Evolutionary conservation across 2,888 invertebrate genomes (phyloP).

Genomic region (Sphaerophoria rueppellii): DNA sequence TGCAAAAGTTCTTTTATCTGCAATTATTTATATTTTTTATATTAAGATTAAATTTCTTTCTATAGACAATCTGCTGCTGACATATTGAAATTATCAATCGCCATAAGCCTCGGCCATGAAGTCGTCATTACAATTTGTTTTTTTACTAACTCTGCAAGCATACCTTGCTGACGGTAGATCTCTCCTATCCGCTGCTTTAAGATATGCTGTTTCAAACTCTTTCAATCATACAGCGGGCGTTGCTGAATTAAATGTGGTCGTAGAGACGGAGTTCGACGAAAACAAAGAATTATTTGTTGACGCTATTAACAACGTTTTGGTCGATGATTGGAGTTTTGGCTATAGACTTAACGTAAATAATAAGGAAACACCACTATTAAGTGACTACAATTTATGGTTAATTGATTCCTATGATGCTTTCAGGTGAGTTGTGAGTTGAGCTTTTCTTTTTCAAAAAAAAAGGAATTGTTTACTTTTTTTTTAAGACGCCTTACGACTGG

Average conservation of each 20-base stretch:
- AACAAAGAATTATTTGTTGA: slow-evolving; percentile 2
- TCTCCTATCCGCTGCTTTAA: no score
- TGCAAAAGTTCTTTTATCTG: no score
- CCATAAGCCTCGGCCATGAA: no score
- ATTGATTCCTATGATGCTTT: not conserved
- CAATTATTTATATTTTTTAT: no score
- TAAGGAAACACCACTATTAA: not conserved
- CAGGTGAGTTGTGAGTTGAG: not conserved
- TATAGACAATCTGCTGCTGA: no score
- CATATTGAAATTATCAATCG: no score
- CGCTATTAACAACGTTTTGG: not conserved
- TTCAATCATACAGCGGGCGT: not conserved
- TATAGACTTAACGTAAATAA: slow-evolving; percentile 27
- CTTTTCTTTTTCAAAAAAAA: no score
- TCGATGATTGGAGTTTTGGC: not conserved
- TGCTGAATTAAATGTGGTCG: not conserved
- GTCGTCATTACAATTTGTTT: no score
- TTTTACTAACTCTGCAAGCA: no score
- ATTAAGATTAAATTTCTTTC: no score
- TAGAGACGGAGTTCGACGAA: slow-evolving; percentile 21
- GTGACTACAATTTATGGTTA: not conserved
- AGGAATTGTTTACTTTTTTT: not conserved
- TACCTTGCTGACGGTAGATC: no score
- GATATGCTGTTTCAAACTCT: not conserved
- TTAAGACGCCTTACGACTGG: not conserved